Evolutionary conservation across 2,113 vertebrate genomes (phyloP).

Genomic region (Lophura nycthemera): DNA sequence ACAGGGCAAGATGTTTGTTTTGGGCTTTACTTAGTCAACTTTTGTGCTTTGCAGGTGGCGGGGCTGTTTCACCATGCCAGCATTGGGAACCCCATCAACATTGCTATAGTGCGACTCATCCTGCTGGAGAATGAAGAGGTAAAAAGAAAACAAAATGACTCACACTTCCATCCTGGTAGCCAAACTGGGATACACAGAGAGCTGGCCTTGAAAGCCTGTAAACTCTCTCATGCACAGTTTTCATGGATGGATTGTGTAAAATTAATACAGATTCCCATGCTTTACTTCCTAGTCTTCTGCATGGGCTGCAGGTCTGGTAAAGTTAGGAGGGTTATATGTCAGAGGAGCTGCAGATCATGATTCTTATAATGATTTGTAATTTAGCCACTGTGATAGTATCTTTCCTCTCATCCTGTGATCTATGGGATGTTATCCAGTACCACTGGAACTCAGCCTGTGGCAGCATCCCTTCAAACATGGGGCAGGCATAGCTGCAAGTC

Average conservation of each 20-base stretch:
- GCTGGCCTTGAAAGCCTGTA: background rate
- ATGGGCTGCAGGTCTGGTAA: background rate
- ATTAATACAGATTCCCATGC: fast-evolving
- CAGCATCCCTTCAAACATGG: background rate
- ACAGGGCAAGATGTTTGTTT: background rate
- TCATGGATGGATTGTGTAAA: fast-evolving
- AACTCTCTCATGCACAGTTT: background rate
- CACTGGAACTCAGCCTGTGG: background rate
- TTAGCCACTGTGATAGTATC: no score
- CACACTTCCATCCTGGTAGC: background rate
- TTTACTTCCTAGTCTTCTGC: background rate
- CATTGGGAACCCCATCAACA: conserved; percentile 94
- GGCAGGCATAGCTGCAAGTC: background rate
- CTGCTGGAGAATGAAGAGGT: conserved; percentile 94
- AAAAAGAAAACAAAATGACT: background rate
- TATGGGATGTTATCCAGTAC: background rate
- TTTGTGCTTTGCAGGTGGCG: conserved; percentile 82
- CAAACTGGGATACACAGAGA: fast-evolving
- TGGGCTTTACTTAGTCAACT: background rate
- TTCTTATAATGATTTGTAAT: fast-evolving
- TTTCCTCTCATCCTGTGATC: background rate
- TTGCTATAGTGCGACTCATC: conserved; percentile 91
- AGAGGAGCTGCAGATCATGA: background rate
- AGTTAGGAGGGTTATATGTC: fast-evolving
- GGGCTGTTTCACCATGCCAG: conserved; percentile 91